phyloP scores from a whole-genome alignment of 2,888 invertebrate species.

The Dicyrtomina minuta region DNA sequence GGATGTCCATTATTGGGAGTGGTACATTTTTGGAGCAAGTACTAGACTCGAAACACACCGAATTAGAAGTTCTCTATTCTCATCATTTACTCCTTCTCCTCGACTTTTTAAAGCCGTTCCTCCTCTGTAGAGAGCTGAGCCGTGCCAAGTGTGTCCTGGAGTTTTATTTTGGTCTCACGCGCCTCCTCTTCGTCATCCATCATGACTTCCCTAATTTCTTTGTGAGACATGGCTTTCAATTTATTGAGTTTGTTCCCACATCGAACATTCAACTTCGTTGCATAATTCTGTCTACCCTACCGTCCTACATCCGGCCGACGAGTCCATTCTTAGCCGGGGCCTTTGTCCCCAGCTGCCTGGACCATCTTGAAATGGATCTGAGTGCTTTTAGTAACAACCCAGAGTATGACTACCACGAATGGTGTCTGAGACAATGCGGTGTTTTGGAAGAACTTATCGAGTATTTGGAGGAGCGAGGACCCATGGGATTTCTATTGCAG shows the following conservation, averaged over 20 bases:
- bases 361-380: conserved; percentile 19
- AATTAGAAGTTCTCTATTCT: conserved; percentile 24
- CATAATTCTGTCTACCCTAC: conserved; percentile 16
- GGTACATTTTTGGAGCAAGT: conserved; percentile 19
- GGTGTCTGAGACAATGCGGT: conserved; percentile 10
- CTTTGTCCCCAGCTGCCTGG: conserved; percentile 17
- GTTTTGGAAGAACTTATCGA: background rate
- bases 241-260: conserved; percentile 20
- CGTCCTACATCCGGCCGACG: conserved; percentile 18
- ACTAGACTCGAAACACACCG: conserved; percentile 6
- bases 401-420: conserved; percentile 21
- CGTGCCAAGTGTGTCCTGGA: conserved; percentile 8
- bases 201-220: conserved; percentile 23
- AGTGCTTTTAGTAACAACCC: conserved; percentile 7
- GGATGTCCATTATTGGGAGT: conserved; percentile 14
- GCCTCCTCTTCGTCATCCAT: conserved; percentile 23
- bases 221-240: conserved; percentile 22
- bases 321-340: conserved; percentile 13
- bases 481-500: conserved; percentile 14
- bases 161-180: conserved; percentile 15
- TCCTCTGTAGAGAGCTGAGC: conserved; percentile 1
- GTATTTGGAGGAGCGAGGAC: conserved; percentile 12
- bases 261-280: conserved; percentile 13
- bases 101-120: conserved; percentile 11
- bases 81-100: conserved; percentile 17